These are phyloP conservation scores for Stenoptilia bipunctidactyla DNA, from an alignment of 2,888 invertebrate species.

Conservation along the genomic window DNA sequence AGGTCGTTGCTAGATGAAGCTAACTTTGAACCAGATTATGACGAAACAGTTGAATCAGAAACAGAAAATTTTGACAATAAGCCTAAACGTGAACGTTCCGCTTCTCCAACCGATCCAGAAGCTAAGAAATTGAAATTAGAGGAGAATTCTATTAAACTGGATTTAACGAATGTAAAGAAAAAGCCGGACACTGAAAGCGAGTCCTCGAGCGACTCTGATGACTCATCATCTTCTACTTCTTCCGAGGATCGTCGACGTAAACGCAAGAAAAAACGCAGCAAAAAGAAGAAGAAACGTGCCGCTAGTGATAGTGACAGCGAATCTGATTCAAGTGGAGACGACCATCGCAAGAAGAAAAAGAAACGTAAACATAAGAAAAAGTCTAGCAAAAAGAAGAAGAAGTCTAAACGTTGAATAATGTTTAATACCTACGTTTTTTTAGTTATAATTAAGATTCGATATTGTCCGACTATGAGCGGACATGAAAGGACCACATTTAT, in stretches of 20 bases:
- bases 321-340: constrained; percentile 76
- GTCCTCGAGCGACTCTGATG: constrained; percentile 55
- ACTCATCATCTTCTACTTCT: constrained; percentile 61
- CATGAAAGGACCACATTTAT: too few species aligned
- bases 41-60: constrained; percentile 73
- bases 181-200: constrained; percentile 57
- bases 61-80: constrained; percentile 73
- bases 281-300: constrained; percentile 69
- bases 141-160: constrained; percentile 58
- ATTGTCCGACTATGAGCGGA: too few species aligned
- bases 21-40: constrained; percentile 82
- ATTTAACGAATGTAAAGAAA: constrained; percentile 59
- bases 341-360: constrained; percentile 77
- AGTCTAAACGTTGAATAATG: constrained; percentile 51
- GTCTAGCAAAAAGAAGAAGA: constrained; percentile 81
- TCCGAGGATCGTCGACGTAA: constrained; percentile 70
- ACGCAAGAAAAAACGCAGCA: constrained; percentile 74
- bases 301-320: constrained; percentile 75
- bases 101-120: constrained; percentile 29
- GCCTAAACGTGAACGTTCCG: constrained; percentile 43
- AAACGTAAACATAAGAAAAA: constrained; percentile 78
- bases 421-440: too few species aligned
- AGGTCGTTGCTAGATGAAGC: constrained; percentile 80
- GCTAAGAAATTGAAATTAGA: constrained; percentile 44
- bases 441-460: too few species aligned